Percentiles rank a stretch among this genome's conserved stretches.
Evolutionary conservation across 2,113 vertebrate genomes (phyloP).

Genomic region (Agapornis roseicollis): DNA sequence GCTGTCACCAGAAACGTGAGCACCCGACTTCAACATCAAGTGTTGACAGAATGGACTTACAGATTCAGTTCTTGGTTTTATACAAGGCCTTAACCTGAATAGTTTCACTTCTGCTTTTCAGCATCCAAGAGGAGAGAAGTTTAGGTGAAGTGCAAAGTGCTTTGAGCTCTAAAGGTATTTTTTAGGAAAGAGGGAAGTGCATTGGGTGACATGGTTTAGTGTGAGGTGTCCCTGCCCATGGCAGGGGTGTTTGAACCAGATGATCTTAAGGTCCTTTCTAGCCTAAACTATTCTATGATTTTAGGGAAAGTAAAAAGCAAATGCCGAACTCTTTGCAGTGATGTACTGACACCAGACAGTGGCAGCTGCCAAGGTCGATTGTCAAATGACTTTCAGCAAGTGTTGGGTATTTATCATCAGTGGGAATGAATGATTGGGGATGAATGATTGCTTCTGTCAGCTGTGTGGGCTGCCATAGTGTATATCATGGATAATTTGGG

Average conservation of each 20-base stretch:
- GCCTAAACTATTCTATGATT: neutral
- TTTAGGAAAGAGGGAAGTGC: neutral
- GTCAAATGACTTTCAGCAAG: neutral
- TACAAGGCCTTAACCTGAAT: neutral
- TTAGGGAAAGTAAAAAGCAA: neutral
- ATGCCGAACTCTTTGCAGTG: neutral
- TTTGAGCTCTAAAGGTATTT: neutral
- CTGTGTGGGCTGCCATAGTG: fast-evolving
- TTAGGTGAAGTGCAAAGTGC: neutral
- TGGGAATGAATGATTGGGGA: too few species aligned
- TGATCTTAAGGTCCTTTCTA: too few species aligned
- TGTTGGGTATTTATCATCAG: neutral
- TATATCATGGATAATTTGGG: fast-evolving
- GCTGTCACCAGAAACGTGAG: neutral
- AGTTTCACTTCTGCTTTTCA: neutral
- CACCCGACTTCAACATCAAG: neutral
- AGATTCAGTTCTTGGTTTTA: neutral
- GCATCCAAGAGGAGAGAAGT: neutral
- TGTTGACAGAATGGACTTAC: fast-evolving
- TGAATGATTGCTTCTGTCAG: neutral
- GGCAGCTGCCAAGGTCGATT: neutral
- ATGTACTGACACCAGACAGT: neutral
- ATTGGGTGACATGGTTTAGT: too few species aligned
- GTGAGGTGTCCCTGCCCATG: too few species aligned
- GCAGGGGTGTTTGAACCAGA: too few species aligned